Percentiles rank a stretch among this genome's conserved stretches.
These are phyloP conservation scores for Dascyllus trimaculatus DNA, from an alignment of 2,113 vertebrate genomes.

Conservation along the genomic window DNA sequence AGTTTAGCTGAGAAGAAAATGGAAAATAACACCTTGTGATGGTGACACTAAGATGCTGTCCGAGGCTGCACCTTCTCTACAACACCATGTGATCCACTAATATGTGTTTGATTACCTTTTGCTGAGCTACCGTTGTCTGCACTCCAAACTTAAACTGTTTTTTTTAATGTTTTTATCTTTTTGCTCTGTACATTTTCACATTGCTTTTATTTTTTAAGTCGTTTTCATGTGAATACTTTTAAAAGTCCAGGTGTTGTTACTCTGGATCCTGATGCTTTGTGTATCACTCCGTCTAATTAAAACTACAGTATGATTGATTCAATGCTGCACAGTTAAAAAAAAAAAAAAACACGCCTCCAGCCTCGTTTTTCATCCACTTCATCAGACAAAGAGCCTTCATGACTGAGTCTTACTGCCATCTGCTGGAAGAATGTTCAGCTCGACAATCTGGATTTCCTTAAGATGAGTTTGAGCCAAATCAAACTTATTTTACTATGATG, in stretches of 20 bases:
- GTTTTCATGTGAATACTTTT: constrained; percentile 70
- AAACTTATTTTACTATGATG: too few relatives aligned
- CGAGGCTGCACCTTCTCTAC: constrained; percentile 90
- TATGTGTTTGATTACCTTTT: constrained; percentile 42
- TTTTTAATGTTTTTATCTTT: constrained; percentile 76
- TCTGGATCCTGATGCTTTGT: constrained; percentile 63
- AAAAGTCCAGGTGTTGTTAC: constrained; percentile 59
- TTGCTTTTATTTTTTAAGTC: constrained; percentile 57
- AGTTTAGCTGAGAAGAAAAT: constrained; percentile 4
- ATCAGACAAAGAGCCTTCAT: not conserved
- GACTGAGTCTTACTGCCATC: constrained; percentile 34
- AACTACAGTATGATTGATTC: constrained; percentile 64
- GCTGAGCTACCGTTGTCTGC: constrained; percentile 37
- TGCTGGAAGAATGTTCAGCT: constrained; percentile 26
- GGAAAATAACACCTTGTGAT: not conserved
- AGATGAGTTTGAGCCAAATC: not conserved
- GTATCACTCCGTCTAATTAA: constrained; percentile 77
- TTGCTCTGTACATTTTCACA: constrained; percentile 69
- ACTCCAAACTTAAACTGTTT: constrained; percentile 48
- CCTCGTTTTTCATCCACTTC: not conserved
- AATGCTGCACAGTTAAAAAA: constrained; percentile 54
- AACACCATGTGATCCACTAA: constrained; percentile 44
- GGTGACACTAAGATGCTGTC: constrained; percentile 50
- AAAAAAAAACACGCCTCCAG: constrained; percentile 13
- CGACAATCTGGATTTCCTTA: not conserved